Conservation (phyloP, 2,888 invertebrate genomes). For the Sphecodes monilicornis region DNA sequence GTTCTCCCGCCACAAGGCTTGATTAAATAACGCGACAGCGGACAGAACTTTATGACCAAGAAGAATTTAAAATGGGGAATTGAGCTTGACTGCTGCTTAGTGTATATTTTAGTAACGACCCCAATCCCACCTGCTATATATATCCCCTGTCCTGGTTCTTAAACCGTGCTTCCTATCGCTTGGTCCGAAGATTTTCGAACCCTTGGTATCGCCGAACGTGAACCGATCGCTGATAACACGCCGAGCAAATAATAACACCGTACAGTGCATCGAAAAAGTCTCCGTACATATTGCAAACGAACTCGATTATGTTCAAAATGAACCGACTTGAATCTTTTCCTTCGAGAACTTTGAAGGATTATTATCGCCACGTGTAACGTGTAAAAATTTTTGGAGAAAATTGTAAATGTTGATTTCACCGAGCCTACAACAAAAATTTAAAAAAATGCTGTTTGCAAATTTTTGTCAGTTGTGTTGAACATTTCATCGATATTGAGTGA, state of each 20-base stretch:
- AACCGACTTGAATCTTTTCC: background rate
- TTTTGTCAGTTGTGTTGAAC: background rate
- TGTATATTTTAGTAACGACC: conserved; percentile 84
- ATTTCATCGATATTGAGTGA: too few relatives aligned
- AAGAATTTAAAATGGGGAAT: conserved; percentile 79
- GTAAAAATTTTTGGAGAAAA: background rate
- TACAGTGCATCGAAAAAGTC: background rate
- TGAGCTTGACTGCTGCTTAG: conserved; percentile 80
- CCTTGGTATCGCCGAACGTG: conserved; percentile 34
- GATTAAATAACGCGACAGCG: conserved; percentile 21
- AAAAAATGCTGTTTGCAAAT: background rate
- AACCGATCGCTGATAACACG: background rate
- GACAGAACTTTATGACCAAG: conserved; percentile 41
- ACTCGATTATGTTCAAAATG: background rate
- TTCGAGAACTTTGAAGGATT: background rate
- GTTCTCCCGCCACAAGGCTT: background rate
- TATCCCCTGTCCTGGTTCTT: conserved; percentile 83
- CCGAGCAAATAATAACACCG: background rate
- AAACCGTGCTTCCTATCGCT: conserved; percentile 77
- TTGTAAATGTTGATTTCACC: background rate
- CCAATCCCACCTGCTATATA: conserved; percentile 83
- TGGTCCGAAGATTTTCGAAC: conserved; percentile 69
- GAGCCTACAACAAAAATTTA: background rate
- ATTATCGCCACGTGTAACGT: background rate
- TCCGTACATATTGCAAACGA: background rate